A percentile compares a stretch with the other conserved stretches of the same genome.
Evolutionary conservation across 2,888 invertebrate genomes (phyloP).

Genomic region (Eupithecia subumbrata): DNA sequence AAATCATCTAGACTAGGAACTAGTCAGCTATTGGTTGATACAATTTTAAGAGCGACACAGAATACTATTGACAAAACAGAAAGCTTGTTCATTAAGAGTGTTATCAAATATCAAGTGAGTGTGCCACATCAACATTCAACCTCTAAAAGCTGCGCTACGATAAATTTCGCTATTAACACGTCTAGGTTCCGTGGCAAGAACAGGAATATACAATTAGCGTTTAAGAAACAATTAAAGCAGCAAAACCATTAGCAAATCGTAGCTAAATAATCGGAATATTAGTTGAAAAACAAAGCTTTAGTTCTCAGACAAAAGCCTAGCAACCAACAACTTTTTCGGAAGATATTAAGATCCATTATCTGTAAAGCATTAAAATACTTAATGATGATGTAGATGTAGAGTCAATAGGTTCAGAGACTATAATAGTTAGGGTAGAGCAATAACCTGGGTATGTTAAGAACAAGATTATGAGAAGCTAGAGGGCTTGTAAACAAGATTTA

Average conservation of each 20-base stretch:
- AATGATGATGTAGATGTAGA: background rate
- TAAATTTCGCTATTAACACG: conserved; percentile 62
- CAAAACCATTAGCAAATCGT: conserved; percentile 63
- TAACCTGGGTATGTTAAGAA: conserved; percentile 12
- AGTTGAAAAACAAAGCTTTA: conserved; percentile 28
- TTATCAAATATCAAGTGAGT: background rate
- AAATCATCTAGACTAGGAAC: background rate
- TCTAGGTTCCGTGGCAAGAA: conserved; percentile 55
- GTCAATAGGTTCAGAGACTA: background rate
- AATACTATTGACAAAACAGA: background rate
- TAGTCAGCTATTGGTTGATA: background rate
- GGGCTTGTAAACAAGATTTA: conserved; percentile 49
- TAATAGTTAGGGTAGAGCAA: background rate
- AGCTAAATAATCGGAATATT: conserved; percentile 59
- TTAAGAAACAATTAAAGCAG: conserved; percentile 71
- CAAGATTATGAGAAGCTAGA: conserved; percentile 15
- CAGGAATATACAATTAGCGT: conserved; percentile 67
- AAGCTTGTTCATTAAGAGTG: background rate
- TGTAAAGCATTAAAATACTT: background rate
- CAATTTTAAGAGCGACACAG: background rate
- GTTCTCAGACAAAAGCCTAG: conserved; percentile 23
- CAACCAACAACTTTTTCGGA: background rate
- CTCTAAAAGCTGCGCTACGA: conserved; percentile 34
- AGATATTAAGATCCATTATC: background rate
- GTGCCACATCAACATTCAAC: conserved; percentile 9